Percentiles rank a stretch among this genome's conserved stretches.
phyloP scores from a whole-genome alignment of 2,113 vertebrate genomes.

The Pseudonaja textilis region DNA sequence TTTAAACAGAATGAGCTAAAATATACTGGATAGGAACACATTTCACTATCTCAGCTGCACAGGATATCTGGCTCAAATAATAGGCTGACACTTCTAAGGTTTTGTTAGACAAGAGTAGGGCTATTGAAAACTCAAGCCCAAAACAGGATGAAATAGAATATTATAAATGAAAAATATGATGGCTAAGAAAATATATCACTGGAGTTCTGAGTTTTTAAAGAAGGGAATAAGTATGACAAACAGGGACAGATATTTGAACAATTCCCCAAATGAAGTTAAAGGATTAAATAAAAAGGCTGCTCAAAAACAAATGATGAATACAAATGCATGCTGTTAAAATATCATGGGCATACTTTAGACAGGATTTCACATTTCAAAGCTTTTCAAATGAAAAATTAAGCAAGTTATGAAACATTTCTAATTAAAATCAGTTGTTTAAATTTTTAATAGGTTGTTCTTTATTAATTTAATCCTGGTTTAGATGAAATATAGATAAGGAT shows the following conservation, averaged over 20 bases:
- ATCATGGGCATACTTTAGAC: neutral
- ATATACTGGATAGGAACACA: slow-evolving; percentile 6
- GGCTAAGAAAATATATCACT: slow-evolving; percentile 37
- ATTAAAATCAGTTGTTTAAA: neutral
- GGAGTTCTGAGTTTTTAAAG: slow-evolving; percentile 31
- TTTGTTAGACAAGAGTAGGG: neutral
- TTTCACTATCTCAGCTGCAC: slow-evolving; percentile 5
- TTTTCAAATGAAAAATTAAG: neutral
- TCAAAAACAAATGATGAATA: neutral
- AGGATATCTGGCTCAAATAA: slow-evolving; percentile 33
- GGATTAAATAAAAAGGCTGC: neutral
- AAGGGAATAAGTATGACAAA: slow-evolving; percentile 13
- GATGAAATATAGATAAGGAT: neutral
- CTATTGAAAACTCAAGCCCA: slow-evolving; percentile 32
- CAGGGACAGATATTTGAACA: slow-evolving; percentile 14
- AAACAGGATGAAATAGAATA: slow-evolving; percentile 32
- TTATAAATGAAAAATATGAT: slow-evolving; percentile 38
- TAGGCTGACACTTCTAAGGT: neutral
- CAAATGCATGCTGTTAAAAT: slow-evolving; percentile 9
- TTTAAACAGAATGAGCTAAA: slow-evolving; percentile 18
- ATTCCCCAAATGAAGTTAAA: slow-evolving; percentile 3
- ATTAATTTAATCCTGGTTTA: neutral
- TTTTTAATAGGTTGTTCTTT: neutral
- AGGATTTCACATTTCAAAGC: neutral
- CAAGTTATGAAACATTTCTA: neutral